Evolutionary conservation across 1,140 invertebrate genomes (phyloP), one percentile per base, ranked within the genome.

Genomic region (Philotrypesis tridentata): DNA sequence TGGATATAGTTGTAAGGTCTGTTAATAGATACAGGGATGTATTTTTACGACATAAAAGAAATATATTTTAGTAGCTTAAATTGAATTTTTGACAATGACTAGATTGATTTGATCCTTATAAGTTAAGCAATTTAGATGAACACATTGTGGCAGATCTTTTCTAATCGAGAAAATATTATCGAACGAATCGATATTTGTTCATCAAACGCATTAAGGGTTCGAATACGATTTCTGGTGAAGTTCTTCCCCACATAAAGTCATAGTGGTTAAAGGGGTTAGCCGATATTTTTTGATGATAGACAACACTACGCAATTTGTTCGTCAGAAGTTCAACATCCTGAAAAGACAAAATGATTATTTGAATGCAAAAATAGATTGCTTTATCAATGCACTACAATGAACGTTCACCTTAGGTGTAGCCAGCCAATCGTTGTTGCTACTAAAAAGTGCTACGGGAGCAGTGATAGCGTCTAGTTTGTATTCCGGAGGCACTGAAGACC

Each of bases 361-460:
- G n/a, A 79, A 31, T 29, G 11, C n/a, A n/a, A 29, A 23, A 61
- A 65, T 12, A 27, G 12, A 25, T 71, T 83, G 60, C n/a, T 48
- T 7, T 82, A 72, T 14, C 0, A 73, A 12, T n/a, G 4, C 4
- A 14, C 74, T 83, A 68, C 71, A 75, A 25, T 37, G 43, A 27
- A 65, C 4, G 8, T 37, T 61, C 73, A 80, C 79, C 55, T 88
- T 87, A 1, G 93, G 90, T 67, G 91, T 87, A 3, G 93, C 91
- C 7, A 95, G 85, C 92, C 93, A 93, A 85, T 96, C 96, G 29
- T 93, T 93, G 9, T 93, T 88, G 33, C 94, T 94, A 84, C 93
- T 95, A 83, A 95, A 95, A 1, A 96, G 84, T 0, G 93, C 93
- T 1, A 95, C 92, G 21, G 95, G 95, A 21, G 93, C 90, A 12